Conservation (phyloP, 1,140 invertebrate genomes). For the Sarcophaga peregrina region DNA sequence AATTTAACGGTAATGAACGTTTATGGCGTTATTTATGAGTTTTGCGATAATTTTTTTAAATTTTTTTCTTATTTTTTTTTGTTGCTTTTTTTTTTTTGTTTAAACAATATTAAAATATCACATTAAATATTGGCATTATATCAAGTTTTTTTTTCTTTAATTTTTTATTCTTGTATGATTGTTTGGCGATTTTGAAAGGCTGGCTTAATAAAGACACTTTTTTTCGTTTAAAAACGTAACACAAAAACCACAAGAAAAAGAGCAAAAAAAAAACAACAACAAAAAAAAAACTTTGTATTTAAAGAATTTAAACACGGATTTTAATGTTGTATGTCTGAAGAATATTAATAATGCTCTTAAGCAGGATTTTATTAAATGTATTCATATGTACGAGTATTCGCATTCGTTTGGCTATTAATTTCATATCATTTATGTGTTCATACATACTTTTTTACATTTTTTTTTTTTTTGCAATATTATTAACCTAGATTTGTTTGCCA, state of each 20-base stretch:
- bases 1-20: slow-evolving; percentile 24
- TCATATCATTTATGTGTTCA: no score
- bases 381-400: no score
- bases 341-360: slow-evolving; percentile 24
- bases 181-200: background rate
- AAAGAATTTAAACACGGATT: slow-evolving; percentile 42
- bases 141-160: slow-evolving; percentile 12
- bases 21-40: slow-evolving; percentile 33
- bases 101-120: slow-evolving; percentile 28
- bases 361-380: slow-evolving; percentile 10
- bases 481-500: no score
- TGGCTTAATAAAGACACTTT: background rate
- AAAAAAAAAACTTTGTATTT: background rate
- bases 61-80: background rate
- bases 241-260: no score
- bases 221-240: no score
- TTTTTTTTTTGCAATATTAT: no score
- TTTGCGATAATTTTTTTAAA: slow-evolving; percentile 24
- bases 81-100: background rate
- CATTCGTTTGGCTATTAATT: no score
- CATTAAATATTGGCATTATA: slow-evolving; percentile 35
- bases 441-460: no score
- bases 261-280: no score
- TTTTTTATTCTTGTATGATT: background rate
- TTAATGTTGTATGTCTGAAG: slow-evolving; percentile 32